Percentiles rank a stretch among this genome's conserved stretches.
These are phyloP conservation scores for Pangasius sanitwongsei DNA, from an alignment of 2,797 vertebrate genomes.

Conservation along the genomic window DNA sequence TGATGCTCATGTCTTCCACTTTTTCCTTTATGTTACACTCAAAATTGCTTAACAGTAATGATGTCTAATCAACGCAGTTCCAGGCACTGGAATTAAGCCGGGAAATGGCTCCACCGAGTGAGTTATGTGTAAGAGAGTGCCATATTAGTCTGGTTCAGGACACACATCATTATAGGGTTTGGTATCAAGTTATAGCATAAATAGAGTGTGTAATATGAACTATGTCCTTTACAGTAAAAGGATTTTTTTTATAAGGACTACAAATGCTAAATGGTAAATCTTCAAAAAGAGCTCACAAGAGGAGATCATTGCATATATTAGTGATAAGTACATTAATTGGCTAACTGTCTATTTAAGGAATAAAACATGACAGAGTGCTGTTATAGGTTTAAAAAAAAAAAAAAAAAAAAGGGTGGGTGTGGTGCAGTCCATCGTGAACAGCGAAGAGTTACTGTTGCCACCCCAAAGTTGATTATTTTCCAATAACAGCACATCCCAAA, in stretches of 20 bases:
- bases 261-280: slow-evolving; percentile 14
- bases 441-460: not conserved
- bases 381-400: not conserved
- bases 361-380: not conserved
- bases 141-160: slow-evolving; percentile 42
- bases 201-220: slow-evolving; percentile 43
- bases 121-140: slow-evolving; percentile 44
- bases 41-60: slow-evolving; percentile 50
- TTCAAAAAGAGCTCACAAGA: not conserved
- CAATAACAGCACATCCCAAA: not conserved
- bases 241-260: slow-evolving; percentile 24
- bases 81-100: slow-evolving; percentile 41
- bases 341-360: not conserved
- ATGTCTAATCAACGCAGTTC: slow-evolving; percentile 59
- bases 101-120: slow-evolving; percentile 49
- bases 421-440: not conserved
- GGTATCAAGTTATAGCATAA: slow-evolving; percentile 41
- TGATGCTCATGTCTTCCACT: slow-evolving; percentile 25
- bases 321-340: not conserved
- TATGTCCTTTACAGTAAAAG: slow-evolving; percentile 47
- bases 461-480: not conserved
- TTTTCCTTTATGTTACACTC: not conserved
- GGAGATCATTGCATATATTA: not conserved
- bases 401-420: too few species aligned
- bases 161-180: slow-evolving; percentile 24